A percentile compares a stretch with the other conserved stretches of the same genome.
Evolutionary conservation across 2,888 invertebrate species (phyloP).

Genomic region (Crioceris asparagi): DNA sequence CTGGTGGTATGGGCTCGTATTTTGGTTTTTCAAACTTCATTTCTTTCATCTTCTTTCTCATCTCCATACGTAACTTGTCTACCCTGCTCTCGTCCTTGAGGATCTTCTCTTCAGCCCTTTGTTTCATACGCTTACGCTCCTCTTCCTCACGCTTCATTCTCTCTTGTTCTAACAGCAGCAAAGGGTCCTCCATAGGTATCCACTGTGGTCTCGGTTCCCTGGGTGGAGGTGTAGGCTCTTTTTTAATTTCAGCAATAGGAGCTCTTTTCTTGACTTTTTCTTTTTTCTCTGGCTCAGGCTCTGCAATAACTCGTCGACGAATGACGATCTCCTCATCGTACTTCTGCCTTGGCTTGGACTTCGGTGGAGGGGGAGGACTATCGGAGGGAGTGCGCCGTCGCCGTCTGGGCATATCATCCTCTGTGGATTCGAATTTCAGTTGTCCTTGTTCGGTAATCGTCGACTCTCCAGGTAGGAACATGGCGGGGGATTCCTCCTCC

Average conservation of each 20-base stretch:
- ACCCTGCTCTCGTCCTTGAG: conserved; percentile 31
- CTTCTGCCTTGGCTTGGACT: conserved; percentile 24
- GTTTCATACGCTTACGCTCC: conserved; percentile 32
- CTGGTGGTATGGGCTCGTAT: conserved; percentile 32
- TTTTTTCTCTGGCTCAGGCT: conserved; percentile 28
- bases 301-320: conserved; percentile 28
- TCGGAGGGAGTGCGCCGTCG: conserved; percentile 20
- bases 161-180: conserved; percentile 27
- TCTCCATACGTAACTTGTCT: conserved; percentile 30
- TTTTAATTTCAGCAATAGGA: conserved; percentile 18
- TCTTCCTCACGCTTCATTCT: conserved; percentile 31
- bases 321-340: conserved; percentile 30
- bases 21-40: conserved; percentile 31
- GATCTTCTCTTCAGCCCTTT: conserved; percentile 29
- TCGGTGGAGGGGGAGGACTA: conserved; percentile 22
- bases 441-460: conserved; percentile 34
- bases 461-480: conserved; percentile 34
- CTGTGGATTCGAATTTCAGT: conserved; percentile 32
- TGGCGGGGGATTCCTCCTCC: conserved; percentile 36
- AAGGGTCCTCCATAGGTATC: conserved; percentile 29
- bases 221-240: conserved; percentile 21
- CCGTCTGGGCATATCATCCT: conserved; percentile 27
- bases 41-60: conserved; percentile 31
- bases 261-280: conserved; percentile 29
- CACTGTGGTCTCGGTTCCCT: conserved; percentile 23